Conservation (phyloP, 2,797 vertebrate genomes). For the Danio albolineatus region DNA sequence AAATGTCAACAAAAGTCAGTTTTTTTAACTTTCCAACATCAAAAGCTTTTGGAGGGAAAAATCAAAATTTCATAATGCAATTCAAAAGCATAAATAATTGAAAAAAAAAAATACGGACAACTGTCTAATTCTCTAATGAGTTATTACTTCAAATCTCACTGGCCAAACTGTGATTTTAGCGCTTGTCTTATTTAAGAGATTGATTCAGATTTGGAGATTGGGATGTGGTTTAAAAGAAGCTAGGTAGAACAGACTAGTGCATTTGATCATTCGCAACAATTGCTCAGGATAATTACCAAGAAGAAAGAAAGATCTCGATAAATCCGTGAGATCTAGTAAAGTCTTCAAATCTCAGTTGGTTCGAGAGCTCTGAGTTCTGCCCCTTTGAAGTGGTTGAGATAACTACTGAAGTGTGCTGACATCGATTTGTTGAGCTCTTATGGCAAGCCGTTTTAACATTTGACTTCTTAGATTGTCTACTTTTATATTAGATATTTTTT, state of each 20-base stretch:
- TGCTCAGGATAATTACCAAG: background rate
- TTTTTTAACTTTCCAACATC: no score
- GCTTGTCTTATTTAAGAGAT: background rate
- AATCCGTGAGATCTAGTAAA: background rate
- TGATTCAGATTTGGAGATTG: background rate
- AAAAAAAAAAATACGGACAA: no score
- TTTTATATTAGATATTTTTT: background rate
- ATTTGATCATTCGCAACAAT: background rate
- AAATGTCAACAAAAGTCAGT: no score
- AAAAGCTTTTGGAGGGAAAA: no score
- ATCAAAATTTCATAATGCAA: no score
- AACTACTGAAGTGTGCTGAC: constrained; percentile 16
- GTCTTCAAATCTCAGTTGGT: background rate
- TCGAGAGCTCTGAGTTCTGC: background rate
- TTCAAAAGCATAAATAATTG: no score
- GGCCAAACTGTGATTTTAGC: background rate
- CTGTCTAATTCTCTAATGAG: background rate
- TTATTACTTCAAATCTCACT: background rate
- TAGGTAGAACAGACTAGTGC: background rate
- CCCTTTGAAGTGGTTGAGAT: constrained; percentile 21
- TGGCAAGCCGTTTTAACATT: background rate
- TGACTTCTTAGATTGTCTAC: background rate
- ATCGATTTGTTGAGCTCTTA: constrained; percentile 27
- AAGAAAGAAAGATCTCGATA: background rate
- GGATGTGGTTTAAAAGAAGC: background rate